Conservation (phyloP, 2,888 invertebrate genomes). For the Pandemis cinnamomeana region DNA sequence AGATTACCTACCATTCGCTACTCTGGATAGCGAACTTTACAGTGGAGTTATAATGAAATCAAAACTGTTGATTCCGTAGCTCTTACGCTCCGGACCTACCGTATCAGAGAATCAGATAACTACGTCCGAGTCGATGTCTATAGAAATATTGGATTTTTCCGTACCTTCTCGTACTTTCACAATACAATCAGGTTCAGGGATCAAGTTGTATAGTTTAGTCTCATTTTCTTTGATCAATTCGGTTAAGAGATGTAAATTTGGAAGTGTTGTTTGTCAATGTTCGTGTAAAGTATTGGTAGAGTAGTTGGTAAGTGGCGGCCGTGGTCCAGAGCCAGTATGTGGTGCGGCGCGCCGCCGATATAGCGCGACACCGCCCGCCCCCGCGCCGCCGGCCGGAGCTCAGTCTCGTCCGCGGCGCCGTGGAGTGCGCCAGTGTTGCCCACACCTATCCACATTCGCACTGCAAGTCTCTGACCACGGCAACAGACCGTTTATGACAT, state of each 20-base stretch:
- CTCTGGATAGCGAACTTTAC: conserved; percentile 35
- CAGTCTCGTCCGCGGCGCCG: conserved; percentile 77
- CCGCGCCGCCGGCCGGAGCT: conserved; percentile 49
- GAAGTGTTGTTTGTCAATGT: conserved; percentile 1
- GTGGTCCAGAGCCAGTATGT: conserved; percentile 60
- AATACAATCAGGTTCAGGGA: not conserved
- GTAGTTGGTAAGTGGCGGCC: conserved; percentile 48
- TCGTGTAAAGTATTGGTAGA: conserved; percentile 13
- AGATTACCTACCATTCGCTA: conserved; percentile 71
- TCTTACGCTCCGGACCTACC: not conserved
- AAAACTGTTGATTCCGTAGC: not conserved
- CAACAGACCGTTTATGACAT: conserved; percentile 80
- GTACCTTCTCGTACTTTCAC: not conserved
- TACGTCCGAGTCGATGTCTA: not conserved
- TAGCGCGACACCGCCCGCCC: conserved; percentile 69
- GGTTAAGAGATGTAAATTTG: not conserved
- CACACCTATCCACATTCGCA: conserved; percentile 57
- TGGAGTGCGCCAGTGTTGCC: conserved; percentile 63
- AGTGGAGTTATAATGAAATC: not conserved
- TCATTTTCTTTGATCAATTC: not conserved
- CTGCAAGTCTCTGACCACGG: conserved; percentile 79
- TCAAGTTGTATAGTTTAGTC: not conserved
- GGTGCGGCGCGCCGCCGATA: conserved; percentile 56
- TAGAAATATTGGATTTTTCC: not conserved
- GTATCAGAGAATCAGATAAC: not conserved